A percentile compares a stretch with the other conserved stretches of the same genome.
Evolutionary conservation across 2,113 vertebrate species (phyloP).

Genomic region (Bombycilla garrulus): DNA sequence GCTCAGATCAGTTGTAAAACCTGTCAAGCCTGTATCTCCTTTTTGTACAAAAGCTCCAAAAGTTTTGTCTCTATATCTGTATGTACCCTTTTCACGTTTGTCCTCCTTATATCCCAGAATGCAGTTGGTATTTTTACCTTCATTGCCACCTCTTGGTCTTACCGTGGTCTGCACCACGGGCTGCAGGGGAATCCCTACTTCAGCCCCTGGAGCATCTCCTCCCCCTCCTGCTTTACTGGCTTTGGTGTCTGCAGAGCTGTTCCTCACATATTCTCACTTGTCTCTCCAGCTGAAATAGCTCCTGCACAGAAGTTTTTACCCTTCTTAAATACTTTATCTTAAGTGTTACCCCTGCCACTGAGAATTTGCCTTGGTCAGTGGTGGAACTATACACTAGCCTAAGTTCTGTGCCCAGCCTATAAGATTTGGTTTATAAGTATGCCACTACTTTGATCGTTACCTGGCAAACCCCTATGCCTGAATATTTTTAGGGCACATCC

Average conservation of each 20-base stretch:
- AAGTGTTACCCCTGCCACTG: background rate
- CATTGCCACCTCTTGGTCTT: background rate
- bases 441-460: background rate
- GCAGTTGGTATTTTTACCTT: background rate
- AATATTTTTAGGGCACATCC: background rate
- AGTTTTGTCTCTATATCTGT: background rate
- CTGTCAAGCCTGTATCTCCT: slow-evolving; percentile 5
- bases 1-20: background rate
- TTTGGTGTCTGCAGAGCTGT: background rate
- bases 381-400: background rate
- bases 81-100: background rate
- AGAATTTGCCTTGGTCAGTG: background rate
- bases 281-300: background rate
- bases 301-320: background rate
- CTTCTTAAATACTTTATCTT: background rate
- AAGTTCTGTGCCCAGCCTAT: background rate
- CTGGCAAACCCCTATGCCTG: background rate
- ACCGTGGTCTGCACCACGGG: fast-evolving
- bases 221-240: background rate
- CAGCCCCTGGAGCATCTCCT: background rate
- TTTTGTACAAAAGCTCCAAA: background rate
- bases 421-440: background rate
- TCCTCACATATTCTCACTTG: background rate
- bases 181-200: background rate
- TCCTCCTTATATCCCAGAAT: background rate